A percentile compares a stretch with the other conserved stretches of the same genome.
Conservation (phyloP, 2,888 invertebrate species). For the Elegia similella region DNA sequence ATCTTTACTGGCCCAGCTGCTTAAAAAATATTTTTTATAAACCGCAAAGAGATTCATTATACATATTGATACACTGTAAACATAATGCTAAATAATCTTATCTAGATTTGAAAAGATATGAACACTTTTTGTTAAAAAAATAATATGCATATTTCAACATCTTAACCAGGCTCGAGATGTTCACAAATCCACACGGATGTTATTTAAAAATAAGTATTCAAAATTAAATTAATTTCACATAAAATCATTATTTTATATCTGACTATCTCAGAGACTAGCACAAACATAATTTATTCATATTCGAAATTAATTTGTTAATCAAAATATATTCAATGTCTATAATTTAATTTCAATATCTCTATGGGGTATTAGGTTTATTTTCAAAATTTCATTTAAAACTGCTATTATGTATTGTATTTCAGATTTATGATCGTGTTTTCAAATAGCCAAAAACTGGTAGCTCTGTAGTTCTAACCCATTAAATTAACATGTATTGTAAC, state of each 20-base stretch:
- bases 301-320: neutral
- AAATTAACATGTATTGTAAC: neutral
- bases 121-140: too few species aligned
- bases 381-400: neutral
- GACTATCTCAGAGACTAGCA: neutral
- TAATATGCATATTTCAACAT: too few species aligned
- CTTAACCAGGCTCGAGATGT: neutral
- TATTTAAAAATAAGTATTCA: neutral
- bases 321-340: neutral
- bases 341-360: neutral
- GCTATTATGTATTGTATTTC: neutral
- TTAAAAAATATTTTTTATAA: too few species aligned
- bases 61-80: neutral
- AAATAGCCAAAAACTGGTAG: neutral
- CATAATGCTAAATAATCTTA: neutral
- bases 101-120: neutral
- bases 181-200: neutral
- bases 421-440: neutral
- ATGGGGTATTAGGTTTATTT: neutral
- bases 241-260: neutral
- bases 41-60: too few species aligned
- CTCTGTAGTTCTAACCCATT: neutral
- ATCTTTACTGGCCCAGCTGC: too few species aligned
- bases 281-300: neutral
- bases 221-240: slow-evolving; percentile 4